Evolutionary conservation across 2,888 invertebrate species (phyloP), one percentile per base, ranked within the genome.

Genomic region (Temnothorax unifasciatus): DNA sequence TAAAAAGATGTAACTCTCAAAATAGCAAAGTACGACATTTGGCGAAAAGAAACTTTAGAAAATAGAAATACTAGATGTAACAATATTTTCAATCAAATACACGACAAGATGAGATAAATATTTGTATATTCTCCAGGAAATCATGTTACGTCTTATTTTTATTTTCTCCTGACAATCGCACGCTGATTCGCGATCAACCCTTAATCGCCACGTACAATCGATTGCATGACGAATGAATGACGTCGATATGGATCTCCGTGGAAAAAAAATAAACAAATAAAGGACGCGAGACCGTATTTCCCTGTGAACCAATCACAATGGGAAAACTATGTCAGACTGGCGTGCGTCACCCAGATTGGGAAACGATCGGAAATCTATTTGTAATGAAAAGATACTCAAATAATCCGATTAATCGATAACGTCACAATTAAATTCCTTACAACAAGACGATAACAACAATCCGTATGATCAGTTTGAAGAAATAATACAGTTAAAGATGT

Each of bases 161-260:
- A 44, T 44, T 57, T 47, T 47, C 15, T 13, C n/a, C 38, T 59
- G 59, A 81, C 59, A 81, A 47, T 71, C 59, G 38, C 79, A 81
- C 59, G 38, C 21, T 25, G 5, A 8, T 71, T 52, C 25, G 71
- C 59, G 59, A 81, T 81, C 79, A 38, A 81, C 47, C 47, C 25
- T 81, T 79, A 69, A 79, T 59, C 71, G 68, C 47, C 57, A 68
- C 57, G 13, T 71, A 81, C 5, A 81, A 59, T 71, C 38, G 38
- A 71, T 71, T 61, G 69, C 47, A 69, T 69, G 71, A 79, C 69
- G 79, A 79, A 79, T 79, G 79, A 61, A 81, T 81, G 59, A 81
- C 71, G 25, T 81, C 59, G 69, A 71, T 18, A 47, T 8, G 79
- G 18, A 69, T 79, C 18, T 69, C 59, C 34, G 3, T 34, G 68